phyloP scores from a whole-genome alignment of 2,888 invertebrate genomes.

The Carpatolechia fugitivella region DNA sequence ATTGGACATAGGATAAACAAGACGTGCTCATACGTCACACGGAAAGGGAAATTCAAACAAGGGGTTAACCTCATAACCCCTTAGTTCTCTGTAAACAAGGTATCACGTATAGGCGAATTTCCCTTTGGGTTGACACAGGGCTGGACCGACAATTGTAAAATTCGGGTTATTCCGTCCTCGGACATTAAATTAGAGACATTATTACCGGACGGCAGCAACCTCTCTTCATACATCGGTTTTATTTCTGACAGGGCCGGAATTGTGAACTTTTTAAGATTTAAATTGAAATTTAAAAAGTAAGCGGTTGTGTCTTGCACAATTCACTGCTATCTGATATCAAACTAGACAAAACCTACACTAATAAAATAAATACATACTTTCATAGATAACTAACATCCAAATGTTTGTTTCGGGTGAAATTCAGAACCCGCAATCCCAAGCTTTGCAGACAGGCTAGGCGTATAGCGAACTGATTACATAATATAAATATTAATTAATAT shows the following conservation, averaged over 20 bases:
- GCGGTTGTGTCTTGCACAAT: too few species aligned
- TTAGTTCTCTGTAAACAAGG: neutral
- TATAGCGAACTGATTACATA: too few species aligned
- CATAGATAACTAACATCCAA: too few species aligned
- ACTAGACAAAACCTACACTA: too few species aligned
- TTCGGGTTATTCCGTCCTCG: neutral
- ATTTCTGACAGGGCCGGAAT: conserved; percentile 11
- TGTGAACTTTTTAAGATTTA: neutral
- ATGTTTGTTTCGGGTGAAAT: too few species aligned
- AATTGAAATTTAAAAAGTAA: too few species aligned
- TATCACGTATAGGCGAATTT: neutral
- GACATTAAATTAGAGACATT: neutral
- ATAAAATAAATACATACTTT: too few species aligned
- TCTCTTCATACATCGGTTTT: conserved; percentile 2
- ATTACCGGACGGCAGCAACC: neutral
- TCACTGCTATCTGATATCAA: too few species aligned
- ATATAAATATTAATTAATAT: too few species aligned
- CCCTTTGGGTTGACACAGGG: neutral
- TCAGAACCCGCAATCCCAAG: too few species aligned
- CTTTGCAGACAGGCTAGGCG: too few species aligned
- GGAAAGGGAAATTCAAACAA: neutral
- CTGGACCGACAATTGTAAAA: neutral
- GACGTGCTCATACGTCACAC: neutral
- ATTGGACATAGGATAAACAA: neutral
- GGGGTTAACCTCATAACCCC: neutral